Evolutionary conservation across 2,113 vertebrate species (phyloP).

Genomic region (Scolopax mira): DNA sequence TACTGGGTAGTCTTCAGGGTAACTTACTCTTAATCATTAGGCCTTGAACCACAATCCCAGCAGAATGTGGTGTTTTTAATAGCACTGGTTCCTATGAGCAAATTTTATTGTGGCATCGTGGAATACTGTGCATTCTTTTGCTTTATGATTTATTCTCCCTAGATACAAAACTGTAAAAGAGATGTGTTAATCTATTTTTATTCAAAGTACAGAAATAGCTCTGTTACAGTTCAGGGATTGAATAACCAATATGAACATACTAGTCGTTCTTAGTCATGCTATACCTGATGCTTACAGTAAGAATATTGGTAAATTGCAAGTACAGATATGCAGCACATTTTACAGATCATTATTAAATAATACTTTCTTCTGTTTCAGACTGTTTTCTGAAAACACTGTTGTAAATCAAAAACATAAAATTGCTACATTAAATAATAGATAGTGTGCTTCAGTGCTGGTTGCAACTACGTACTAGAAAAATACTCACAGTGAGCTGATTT

Average conservation of each 20-base stretch:
- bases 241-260: slow-evolving; percentile 49
- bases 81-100: slow-evolving; percentile 26
- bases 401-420: slow-evolving; percentile 16
- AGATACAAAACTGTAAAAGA: slow-evolving; percentile 59
- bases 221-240: slow-evolving; percentile 48
- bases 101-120: slow-evolving; percentile 51
- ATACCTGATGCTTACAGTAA: slow-evolving; percentile 46
- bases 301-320: slow-evolving; percentile 61
- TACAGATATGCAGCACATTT: not conserved
- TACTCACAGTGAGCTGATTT: not conserved
- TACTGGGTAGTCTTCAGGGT: slow-evolving; percentile 35
- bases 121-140: slow-evolving; percentile 64
- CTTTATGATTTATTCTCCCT: slow-evolving; percentile 63
- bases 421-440: slow-evolving; percentile 1
- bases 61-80: slow-evolving; percentile 58
- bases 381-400: slow-evolving; percentile 30
- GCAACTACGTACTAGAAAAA: not conserved
- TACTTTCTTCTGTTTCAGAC: slow-evolving; percentile 21
- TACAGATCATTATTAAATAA: slow-evolving; percentile 10
- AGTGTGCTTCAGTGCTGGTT: slow-evolving; percentile 5
- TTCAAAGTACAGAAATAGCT: slow-evolving; percentile 66
- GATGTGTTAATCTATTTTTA: slow-evolving; percentile 69
- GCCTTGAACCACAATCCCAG: slow-evolving; percentile 41
- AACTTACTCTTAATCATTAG: slow-evolving; percentile 46
- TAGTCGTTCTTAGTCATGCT: not conserved